Percentiles rank a stretch among this genome's conserved stretches.
phyloP scores from a whole-genome alignment of 2,113 vertebrate genomes.

The Datnioides undecimradiatus region DNA sequence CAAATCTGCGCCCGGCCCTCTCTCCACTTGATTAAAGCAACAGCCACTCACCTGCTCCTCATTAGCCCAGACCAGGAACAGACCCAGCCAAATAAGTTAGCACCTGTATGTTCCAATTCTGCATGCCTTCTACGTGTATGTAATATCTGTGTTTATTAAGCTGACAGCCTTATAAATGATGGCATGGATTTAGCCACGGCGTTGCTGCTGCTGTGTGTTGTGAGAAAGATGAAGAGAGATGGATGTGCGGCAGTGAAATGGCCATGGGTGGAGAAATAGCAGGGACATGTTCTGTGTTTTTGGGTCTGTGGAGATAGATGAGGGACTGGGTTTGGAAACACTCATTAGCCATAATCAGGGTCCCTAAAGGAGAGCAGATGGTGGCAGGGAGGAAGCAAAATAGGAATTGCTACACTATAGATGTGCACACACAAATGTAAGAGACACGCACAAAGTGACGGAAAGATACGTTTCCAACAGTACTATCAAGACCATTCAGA shows the following conservation, averaged over 20 bases:
- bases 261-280: conserved; percentile 72
- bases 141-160: conserved; percentile 81
- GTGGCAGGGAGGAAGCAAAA: conserved; percentile 56
- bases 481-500: conserved; percentile 10
- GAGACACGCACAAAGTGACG: conserved; percentile 29
- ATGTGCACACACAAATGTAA: conserved; percentile 15
- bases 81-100: conserved; percentile 84
- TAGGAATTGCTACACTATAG: conserved; percentile 38
- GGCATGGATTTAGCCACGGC: conserved; percentile 49
- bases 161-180: conserved; percentile 82
- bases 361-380: conserved; percentile 77
- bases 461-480: conserved; percentile 16
- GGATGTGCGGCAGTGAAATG: conserved; percentile 52
- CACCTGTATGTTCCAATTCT: conserved; percentile 86
- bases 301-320: conserved; percentile 76
- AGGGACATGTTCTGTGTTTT: conserved; percentile 76
- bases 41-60: conserved; percentile 84
- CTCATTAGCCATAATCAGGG: conserved; percentile 79
- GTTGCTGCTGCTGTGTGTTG: conserved; percentile 53
- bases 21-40: conserved; percentile 87
- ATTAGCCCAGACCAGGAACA: conserved; percentile 81
- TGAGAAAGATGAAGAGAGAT: conserved; percentile 67
- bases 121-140: conserved; percentile 79
- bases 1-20: conserved; percentile 80
- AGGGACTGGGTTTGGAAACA: conserved; percentile 74